Evolutionary conservation across 2,797 vertebrate genomes (phyloP), one percentile per base, ranked within the genome.

Genomic region (Lagocephalus sceleratus): DNA sequence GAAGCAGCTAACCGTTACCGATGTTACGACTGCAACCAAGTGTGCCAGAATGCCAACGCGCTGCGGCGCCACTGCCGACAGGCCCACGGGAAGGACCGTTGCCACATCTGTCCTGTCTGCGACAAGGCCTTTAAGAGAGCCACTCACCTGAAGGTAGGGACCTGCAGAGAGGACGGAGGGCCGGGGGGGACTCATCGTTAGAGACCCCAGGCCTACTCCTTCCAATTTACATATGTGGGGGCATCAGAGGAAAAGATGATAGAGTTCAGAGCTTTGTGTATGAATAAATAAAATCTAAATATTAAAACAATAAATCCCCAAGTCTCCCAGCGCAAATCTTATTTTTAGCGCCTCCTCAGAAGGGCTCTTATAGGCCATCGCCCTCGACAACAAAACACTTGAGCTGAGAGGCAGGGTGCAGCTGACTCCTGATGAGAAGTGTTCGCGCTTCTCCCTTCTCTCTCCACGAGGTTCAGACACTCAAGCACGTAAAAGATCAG

Each of bases 61-160:
- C 86, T 99, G 73, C 87, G 92, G 5, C 93, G 94, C 25, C 97
- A 99, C 72, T 92, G 94, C 74, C 91, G 91, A 75, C 94, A 93
- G 71, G 87, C 85, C 25, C 97, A 99, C 0, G 95, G 94, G 64
- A 94, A 96, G 46, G 96, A 98, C 77, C 91, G 97, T 71, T 94
- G 96, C 68, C 95, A 99, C 0, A 91, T 97, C 48, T 99, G 97
- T 70, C 82, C 79, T 0, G 54, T 94, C 66, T 99, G 97, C 78
- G 92, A 85, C 81, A 99, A 99, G 86, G 96, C 95, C 59, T 99
- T 99, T 76, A 99, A 99, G 74, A 81, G 97, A 3, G 95, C 96
- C 17, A 96, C 97, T 0, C 97, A 99, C 78, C 93, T 99, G 66
- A 99, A 98, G 94, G 97, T 98, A 88, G 66, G 56, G 29, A 44